These are phyloP conservation scores for Macaria liturata DNA, from an alignment of 2,888 invertebrate species.

Conservation along the genomic window DNA sequence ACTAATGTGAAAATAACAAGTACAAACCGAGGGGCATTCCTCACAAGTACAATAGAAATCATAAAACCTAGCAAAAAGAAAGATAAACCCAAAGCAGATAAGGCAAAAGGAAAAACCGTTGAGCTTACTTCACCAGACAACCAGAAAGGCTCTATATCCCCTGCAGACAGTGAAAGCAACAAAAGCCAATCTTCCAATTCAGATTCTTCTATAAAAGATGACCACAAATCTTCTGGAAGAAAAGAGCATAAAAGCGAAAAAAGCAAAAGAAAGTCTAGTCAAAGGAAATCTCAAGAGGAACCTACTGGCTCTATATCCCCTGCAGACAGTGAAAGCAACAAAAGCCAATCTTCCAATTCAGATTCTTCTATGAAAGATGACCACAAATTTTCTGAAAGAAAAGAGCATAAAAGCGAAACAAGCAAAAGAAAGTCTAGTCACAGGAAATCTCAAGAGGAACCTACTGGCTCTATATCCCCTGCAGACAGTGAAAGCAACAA, in stretches of 20 bases:
- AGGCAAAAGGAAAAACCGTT: slow-evolving; percentile 31
- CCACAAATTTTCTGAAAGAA: slow-evolving; percentile 15
- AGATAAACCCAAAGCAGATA: slow-evolving; percentile 33
- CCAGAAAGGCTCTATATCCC: slow-evolving; percentile 16
- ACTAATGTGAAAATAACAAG: slow-evolving; percentile 74
- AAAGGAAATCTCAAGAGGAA: background rate
- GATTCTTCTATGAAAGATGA: slow-evolving; percentile 14
- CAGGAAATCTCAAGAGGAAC: slow-evolving; percentile 24
- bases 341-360: slow-evolving; percentile 11
- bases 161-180: slow-evolving; percentile 19
- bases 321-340: slow-evolving; percentile 3
- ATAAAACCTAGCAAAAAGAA: slow-evolving; percentile 55
- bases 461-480: slow-evolving; percentile 14
- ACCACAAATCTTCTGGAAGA: slow-evolving; percentile 16
- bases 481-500: slow-evolving; percentile 17
- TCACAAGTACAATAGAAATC: slow-evolving; percentile 59
- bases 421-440: slow-evolving; percentile 27
- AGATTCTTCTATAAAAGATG: slow-evolving; percentile 14
- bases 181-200: slow-evolving; percentile 11
- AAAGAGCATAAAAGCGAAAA: slow-evolving; percentile 15
- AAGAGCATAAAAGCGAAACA: slow-evolving; percentile 14
- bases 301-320: slow-evolving; percentile 13
- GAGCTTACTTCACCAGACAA: slow-evolving; percentile 17
- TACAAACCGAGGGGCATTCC: slow-evolving; percentile 82
- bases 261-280: slow-evolving; percentile 7